Evolutionary conservation across 2,888 invertebrate species (phyloP).

Genomic region (Lissonota sp.): DNA sequence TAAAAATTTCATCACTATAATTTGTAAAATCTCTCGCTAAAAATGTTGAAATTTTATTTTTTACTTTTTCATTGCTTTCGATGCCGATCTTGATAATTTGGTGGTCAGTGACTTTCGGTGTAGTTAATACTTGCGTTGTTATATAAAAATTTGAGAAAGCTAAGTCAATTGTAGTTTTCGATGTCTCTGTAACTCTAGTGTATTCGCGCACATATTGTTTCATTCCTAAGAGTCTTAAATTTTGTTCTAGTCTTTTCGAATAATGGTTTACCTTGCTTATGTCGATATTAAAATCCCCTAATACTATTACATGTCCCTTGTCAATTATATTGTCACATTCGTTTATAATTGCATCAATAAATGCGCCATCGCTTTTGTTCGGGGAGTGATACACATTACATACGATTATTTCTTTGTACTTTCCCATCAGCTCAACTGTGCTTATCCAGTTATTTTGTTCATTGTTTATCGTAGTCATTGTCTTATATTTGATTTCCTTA

Average conservation of each 20-base stretch:
- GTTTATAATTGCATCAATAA: conserved; percentile 23
- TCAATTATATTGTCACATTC: conserved; percentile 9
- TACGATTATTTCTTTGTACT: conserved; percentile 42
- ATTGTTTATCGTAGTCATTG: not conserved
- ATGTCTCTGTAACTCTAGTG: conserved; percentile 36
- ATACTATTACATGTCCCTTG: conserved; percentile 28
- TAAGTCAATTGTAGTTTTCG: conserved; percentile 48
- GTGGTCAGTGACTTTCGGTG: conserved; percentile 40
- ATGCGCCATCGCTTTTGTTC: conserved; percentile 41
- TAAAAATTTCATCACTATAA: conserved; percentile 2
- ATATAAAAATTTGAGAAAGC: conserved; percentile 44
- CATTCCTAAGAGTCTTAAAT: conserved; percentile 29
- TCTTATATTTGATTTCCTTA: conserved; percentile 35
- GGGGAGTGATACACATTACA: conserved; percentile 59
- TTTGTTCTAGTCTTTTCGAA: conserved; percentile 34
- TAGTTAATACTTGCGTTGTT: not conserved
- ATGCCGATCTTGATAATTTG: conserved; percentile 10
- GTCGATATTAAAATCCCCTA: conserved; percentile 52
- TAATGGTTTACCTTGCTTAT: conserved; percentile 34
- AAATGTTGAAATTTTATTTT: conserved; percentile 17
- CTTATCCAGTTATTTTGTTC: conserved; percentile 35
- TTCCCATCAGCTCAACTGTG: conserved; percentile 29
- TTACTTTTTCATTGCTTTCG: not conserved
- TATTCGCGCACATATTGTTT: conserved; percentile 37
- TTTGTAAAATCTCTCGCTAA: conserved; percentile 1